Conservation (phyloP, 2,888 invertebrate genomes). For the Masnerella sp. region DNA sequence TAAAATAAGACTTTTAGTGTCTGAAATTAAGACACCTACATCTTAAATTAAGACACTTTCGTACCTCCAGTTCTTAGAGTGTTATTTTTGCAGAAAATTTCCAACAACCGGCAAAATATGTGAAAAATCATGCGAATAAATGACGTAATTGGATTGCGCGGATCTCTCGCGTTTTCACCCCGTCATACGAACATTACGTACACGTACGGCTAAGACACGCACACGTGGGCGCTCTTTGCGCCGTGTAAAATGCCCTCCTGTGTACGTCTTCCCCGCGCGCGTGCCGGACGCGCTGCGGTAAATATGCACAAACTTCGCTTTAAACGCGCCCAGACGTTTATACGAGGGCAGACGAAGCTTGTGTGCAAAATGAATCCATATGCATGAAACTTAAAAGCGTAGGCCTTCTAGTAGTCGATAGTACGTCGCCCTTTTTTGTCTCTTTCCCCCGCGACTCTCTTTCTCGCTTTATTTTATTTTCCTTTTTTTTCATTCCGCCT, state of each 20-base stretch:
- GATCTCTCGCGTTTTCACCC: constrained; percentile 23
- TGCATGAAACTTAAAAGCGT: constrained; percentile 53
- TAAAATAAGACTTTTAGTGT: too few relatives aligned
- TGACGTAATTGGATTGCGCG: constrained; percentile 40
- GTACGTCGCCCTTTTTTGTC: constrained; percentile 38
- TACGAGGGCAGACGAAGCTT: constrained; percentile 27
- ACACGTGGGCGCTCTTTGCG: neutral
- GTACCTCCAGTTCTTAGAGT: too few relatives aligned
- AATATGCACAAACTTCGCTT: constrained; percentile 55
- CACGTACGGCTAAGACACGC: constrained; percentile 10
- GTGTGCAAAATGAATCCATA: constrained; percentile 53
- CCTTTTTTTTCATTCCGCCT: constrained; percentile 2
- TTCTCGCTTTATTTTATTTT: constrained; percentile 30
- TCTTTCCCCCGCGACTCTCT: too few relatives aligned
- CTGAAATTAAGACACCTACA: too few relatives aligned
- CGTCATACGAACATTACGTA: constrained; percentile 3
- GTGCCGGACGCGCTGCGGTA: constrained; percentile 45
- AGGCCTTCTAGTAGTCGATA: constrained; percentile 50
- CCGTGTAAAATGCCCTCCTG: constrained; percentile 18
- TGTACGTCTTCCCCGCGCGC: constrained; percentile 26
- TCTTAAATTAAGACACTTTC: too few relatives aligned
- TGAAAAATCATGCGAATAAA: constrained; percentile 32
- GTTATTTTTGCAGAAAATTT: too few relatives aligned
- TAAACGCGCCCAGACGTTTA: constrained; percentile 47
- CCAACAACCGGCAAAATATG: too few relatives aligned